Evolutionary conservation across 2,888 invertebrate genomes (phyloP).

Genomic region (Nysson spinosus): DNA sequence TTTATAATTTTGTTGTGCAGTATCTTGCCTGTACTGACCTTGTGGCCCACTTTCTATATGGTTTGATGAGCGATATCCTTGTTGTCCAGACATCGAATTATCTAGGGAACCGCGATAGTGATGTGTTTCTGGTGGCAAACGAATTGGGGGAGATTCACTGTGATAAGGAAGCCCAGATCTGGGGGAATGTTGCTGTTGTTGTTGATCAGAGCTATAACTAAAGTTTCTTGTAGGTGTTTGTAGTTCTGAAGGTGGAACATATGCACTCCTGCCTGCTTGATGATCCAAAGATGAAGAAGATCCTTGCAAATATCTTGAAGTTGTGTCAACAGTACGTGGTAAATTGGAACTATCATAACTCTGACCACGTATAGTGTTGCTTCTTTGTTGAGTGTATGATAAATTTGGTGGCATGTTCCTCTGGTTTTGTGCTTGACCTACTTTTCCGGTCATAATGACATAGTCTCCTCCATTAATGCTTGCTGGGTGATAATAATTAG

Average conservation of each 20-base stretch:
- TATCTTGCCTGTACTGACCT: slow-evolving; percentile 65
- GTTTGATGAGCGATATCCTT: slow-evolving; percentile 59
- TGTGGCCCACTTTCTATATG: slow-evolving; percentile 60
- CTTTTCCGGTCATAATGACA: slow-evolving; percentile 89
- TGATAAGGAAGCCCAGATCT: slow-evolving; percentile 67
- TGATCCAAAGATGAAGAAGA: slow-evolving; percentile 66
- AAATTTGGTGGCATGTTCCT: slow-evolving; percentile 59
- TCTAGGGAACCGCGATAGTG: slow-evolving; percentile 67
- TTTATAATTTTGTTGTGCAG: slow-evolving; percentile 65
- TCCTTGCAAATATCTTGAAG: slow-evolving; percentile 62
- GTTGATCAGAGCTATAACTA: slow-evolving; percentile 64
- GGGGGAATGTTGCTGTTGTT: slow-evolving; percentile 64
- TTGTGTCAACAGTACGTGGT: slow-evolving; percentile 54
- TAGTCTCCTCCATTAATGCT: slow-evolving; percentile 87
- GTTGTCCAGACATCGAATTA: slow-evolving; percentile 45
- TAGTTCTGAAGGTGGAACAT: slow-evolving; percentile 74
- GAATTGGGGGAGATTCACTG: slow-evolving; percentile 68
- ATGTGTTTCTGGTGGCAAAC: slow-evolving; percentile 66
- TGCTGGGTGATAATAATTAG: slow-evolving; percentile 78
- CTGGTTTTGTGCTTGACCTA: slow-evolving; percentile 61
- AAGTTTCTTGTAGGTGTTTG: slow-evolving; percentile 67
- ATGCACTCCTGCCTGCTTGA: slow-evolving; percentile 70
- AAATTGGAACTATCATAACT: slow-evolving; percentile 70
- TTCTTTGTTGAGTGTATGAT: slow-evolving; percentile 56
- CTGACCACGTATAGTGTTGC: slow-evolving; percentile 61